Base-by-base conservation (phyloP, 2,113 vertebrate genomes). In the Muntiacus muntjak region DNA sequence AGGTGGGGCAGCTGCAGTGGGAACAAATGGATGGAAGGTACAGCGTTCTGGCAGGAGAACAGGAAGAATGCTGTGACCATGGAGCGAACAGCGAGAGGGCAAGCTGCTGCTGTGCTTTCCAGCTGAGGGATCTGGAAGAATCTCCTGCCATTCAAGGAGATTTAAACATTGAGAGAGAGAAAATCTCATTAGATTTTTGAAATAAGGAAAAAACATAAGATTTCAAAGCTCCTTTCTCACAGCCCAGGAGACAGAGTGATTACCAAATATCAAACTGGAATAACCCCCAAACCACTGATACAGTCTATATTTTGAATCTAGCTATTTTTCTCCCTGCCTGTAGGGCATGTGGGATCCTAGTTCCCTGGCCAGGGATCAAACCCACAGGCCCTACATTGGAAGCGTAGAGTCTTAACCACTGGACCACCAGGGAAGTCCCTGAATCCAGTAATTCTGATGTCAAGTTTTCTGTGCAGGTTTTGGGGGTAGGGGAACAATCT, bases 11-110 rank as follows among this genome's bases (percentile, higher is more conserved):
- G 52, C 58, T 14, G 23, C 2, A 1, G 1, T 6, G 50, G 91
- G 74, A 11, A 83, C 8, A 13, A 11, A 33, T 43, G n/a, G 28
- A 47, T 10, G 45, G 13, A 36, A 67, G 28, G 36, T 3, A 8
- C 19, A 16, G 19, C 19, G 4, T 64, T 43, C 43, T 71, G 36
- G 58, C 28, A 78, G 4, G 55, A 76, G 23, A 36, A 23, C 1
- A 1, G 47, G 43, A 33, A 10, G 23, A 23, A 30, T 0, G 5
- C 40, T 7, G 55, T 1, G 36, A 58, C 28, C 43, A 13, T 3
- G 4, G 16, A 17, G 50, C 1, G 6, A 6, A 3, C 19, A 6
- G 21, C 40, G 45, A 23, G 33, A 16, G 3, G 92, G 43, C 7
- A 2, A 40, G 54, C 15, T 0, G 30, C 55, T 3, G 78, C 78